These are phyloP conservation scores for Rhinoraja longicauda DNA, from an alignment of 2,797 vertebrate genomes.

Conservation along the genomic window DNA sequence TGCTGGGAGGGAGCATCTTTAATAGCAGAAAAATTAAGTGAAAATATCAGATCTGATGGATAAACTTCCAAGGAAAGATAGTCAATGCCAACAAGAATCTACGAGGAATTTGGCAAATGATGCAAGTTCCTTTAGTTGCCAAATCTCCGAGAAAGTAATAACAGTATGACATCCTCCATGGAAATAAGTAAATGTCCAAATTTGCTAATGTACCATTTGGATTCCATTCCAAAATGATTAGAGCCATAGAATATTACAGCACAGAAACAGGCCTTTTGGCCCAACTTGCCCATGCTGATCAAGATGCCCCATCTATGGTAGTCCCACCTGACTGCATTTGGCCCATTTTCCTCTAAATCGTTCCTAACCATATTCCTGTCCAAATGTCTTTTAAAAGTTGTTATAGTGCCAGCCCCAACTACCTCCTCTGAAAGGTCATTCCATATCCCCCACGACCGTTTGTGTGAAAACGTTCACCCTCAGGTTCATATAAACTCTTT, in stretches of 20 bases:
- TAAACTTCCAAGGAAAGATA: constrained; percentile 16
- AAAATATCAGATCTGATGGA: neutral
- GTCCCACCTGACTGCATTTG: too few species aligned
- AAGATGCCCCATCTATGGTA: too few species aligned
- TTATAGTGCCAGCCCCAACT: too few species aligned
- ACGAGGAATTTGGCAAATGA: neutral
- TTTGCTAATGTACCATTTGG: neutral
- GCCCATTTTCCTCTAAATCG: too few species aligned
- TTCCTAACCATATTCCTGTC: too few species aligned
- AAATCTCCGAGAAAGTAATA: neutral
- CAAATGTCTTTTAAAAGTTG: too few species aligned
- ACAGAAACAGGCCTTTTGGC: too few species aligned
- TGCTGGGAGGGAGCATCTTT: neutral
- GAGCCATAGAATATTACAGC: neutral
- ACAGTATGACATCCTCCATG: neutral
- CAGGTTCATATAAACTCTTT: too few species aligned
- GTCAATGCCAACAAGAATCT: constrained; percentile 6
- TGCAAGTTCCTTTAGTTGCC: neutral
- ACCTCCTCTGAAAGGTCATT: too few species aligned
- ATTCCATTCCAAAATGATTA: neutral
- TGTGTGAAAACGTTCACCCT: too few species aligned
- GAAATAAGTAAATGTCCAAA: neutral
- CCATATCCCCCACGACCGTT: too few species aligned
- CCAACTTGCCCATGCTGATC: too few species aligned
- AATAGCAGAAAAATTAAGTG: neutral